Base-by-base conservation (phyloP, 2,797 vertebrate species). In the Sebastes cheni region DNA sequence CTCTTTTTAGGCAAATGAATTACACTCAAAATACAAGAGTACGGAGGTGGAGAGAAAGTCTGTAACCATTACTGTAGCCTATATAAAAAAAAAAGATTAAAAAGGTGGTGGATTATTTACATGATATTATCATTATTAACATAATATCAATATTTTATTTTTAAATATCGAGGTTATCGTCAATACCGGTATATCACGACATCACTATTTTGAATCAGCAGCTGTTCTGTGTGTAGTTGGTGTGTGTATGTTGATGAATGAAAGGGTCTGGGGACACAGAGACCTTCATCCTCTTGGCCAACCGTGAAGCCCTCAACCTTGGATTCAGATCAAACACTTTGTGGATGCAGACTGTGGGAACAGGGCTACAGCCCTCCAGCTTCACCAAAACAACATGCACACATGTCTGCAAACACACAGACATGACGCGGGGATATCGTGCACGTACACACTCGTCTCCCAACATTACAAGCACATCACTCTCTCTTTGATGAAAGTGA, bases 311-410 rank as follows among this genome's bases (percentile, higher is more conserved):
- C 61, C 36, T 61, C 67, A 78, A 59, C 82, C 76, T 88, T 92
- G 90, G 81, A 80, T 72, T 60, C 16, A 58, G 78, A 86, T 91
- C 90, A 90, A 89, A 88, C 81, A 18, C 61, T 75, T 70, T 72
- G 13, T 81, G n/a, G 46, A 71, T 74, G 75, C 81, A 80, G 62
- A 75, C 67, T 74, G 72, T 82, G 70, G 70, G 84, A 86, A 79
- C 50, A 75, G n/a, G 42, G 71, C 68, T 73, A 59, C 65, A 74
- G 76, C 71, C 67, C 65, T 72, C 22, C 34, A 74, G 56, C 78
- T 68, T 72, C 50, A 60, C 67, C 77, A 42, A 82, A 90, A 78
- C 80, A 87, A 75, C 79, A 80, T 39, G 68, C 32, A 46, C 72
- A 55, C 56, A 22, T n/a, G 52, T 62, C 79, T 70, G 60, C 61